Conservation (phyloP, 2,888 invertebrate genomes). For the Heliconius erato region DNA sequence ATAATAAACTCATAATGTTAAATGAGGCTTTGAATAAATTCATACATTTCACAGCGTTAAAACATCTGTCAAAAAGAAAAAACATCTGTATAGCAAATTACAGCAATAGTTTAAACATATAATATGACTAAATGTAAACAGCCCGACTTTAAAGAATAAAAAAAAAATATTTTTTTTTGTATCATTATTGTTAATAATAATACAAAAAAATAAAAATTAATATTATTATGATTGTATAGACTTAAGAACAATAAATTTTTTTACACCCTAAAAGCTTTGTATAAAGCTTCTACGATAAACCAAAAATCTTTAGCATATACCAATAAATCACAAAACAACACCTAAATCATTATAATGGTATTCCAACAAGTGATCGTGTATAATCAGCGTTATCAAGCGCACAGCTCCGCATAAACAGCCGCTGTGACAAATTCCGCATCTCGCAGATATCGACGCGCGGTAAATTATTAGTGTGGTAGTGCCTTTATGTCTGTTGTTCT, state of each 20-base stretch:
- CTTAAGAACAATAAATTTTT: not conserved
- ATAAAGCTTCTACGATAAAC: not conserved
- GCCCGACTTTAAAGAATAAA: no score
- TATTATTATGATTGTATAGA: not conserved
- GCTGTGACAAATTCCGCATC: constrained; percentile 82
- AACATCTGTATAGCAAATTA: no score
- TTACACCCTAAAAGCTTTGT: not conserved
- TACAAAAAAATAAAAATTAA: not conserved
- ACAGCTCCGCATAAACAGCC: constrained; percentile 77
- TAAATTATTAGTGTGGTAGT: constrained; percentile 72
- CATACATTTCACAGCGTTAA: no score
- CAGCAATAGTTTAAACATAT: no score
- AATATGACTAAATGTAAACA: not conserved
- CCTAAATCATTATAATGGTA: constrained; percentile 35
- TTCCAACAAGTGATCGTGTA: constrained; percentile 50
- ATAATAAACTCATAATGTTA: no score
- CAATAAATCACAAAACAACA: constrained; percentile 33
- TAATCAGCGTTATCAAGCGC: constrained; percentile 53
- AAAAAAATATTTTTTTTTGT: no score
- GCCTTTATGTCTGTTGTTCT: constrained; percentile 61
- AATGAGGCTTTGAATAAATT: no score
- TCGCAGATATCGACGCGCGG: constrained; percentile 78
- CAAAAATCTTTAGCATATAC: constrained; percentile 2
- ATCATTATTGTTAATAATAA: not conserved
- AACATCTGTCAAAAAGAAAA: no score